Evolutionary conservation across 2,113 vertebrate genomes (phyloP).

Genomic region (cattle (Bos taurus)): DNA sequence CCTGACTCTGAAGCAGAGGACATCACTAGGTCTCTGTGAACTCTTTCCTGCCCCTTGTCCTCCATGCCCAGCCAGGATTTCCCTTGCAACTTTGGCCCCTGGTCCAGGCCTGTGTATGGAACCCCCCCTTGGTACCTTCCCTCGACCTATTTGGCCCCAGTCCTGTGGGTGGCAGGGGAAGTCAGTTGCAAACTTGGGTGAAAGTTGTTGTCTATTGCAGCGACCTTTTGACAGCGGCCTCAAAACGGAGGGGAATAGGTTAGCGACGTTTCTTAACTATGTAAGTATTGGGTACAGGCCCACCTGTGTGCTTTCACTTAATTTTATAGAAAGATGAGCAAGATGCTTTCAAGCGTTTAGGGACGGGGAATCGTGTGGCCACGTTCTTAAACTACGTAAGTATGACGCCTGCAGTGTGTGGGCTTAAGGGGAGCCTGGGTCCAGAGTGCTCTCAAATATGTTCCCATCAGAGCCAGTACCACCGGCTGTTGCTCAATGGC

Average conservation of each 20-base stretch:
- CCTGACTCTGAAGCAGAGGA: neutral
- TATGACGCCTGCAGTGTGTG: conserved; percentile 77
- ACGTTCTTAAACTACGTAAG: conserved; percentile 99
- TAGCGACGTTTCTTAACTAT: conserved; percentile 99
- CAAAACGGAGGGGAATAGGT: conserved; percentile 98
- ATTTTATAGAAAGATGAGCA: conserved; percentile 98
- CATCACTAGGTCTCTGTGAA: neutral
- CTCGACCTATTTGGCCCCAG: neutral
- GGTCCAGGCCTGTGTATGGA: neutral
- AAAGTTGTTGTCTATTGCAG: conserved; percentile 97
- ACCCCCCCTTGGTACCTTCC: neutral
- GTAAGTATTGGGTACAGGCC: conserved; percentile 90
- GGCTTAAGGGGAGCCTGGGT: conserved; percentile 1
- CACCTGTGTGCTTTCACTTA: conserved; percentile 88
- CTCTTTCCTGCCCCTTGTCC: neutral
- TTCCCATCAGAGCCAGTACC: neutral
- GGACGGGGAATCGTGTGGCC: conserved; percentile 99
- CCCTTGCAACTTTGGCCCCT: neutral
- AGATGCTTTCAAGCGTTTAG: conserved; percentile 99
- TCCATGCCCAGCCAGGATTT: neutral
- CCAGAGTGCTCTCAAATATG: neutral
- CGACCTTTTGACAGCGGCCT: conserved; percentile 97
- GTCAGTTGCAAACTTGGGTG: conserved; percentile 76
- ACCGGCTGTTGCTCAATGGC: neutral
- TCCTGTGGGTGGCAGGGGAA: neutral